phyloP scores from a whole-genome alignment of 2,797 vertebrate species.

The Cryptoblepharus egeriae region DNA sequence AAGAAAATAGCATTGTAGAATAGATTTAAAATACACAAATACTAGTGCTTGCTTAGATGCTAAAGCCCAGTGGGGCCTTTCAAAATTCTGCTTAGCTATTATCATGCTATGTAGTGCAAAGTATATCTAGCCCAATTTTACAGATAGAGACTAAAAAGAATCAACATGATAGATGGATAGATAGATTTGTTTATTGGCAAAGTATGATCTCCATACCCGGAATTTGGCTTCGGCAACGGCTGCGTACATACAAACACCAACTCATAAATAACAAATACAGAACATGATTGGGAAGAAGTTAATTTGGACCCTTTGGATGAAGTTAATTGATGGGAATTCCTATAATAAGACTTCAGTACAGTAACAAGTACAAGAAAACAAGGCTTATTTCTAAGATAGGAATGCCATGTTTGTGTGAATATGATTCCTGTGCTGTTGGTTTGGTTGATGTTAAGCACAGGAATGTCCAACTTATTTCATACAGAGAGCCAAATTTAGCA shows the following conservation, averaged over 20 bases:
- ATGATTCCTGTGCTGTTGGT: background rate
- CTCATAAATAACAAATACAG: too few relatives aligned
- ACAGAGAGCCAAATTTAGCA: too few relatives aligned
- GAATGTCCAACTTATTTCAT: too few relatives aligned
- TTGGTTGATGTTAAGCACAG: background rate
- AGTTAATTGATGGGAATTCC: background rate
- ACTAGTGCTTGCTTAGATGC: background rate
- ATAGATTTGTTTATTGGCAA: too few relatives aligned
- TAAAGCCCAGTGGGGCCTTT: background rate
- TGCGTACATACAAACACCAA: too few relatives aligned
- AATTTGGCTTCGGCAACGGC: too few relatives aligned
- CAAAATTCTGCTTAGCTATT: background rate
- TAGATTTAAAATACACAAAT: background rate
- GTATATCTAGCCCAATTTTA: background rate
- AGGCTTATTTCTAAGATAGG: too few relatives aligned
- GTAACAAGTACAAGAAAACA: too few relatives aligned
- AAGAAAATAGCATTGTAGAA: background rate
- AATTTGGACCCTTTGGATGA: background rate
- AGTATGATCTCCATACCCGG: too few relatives aligned
- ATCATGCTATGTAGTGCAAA: background rate
- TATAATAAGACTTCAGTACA: too few relatives aligned
- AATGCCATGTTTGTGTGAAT: background rate
- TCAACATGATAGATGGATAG: too few relatives aligned
- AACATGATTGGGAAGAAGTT: background rate
- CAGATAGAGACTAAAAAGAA: background rate